Evolutionary conservation across 1,140 invertebrate genomes (phyloP).

Genomic region (Drosophila seguyi): DNA sequence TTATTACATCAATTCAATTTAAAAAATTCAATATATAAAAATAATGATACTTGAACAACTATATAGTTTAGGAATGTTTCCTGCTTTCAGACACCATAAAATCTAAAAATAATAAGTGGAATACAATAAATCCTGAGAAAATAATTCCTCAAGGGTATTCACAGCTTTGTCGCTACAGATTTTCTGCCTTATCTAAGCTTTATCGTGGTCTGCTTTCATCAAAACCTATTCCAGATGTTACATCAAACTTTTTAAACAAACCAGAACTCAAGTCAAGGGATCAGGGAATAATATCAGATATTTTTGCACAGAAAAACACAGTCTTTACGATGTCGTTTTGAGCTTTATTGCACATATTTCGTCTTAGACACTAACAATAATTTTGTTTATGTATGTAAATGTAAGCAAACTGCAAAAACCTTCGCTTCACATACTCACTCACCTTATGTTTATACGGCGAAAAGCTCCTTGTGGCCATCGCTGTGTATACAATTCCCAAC

Average conservation of each 20-base stretch:
- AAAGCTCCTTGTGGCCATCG: conserved; percentile 20
- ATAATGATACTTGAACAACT: neutral
- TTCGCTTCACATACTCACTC: conserved; percentile 2
- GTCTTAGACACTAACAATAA: conserved; percentile 71
- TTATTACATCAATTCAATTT: neutral
- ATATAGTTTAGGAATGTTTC: neutral
- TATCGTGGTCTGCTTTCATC: neutral
- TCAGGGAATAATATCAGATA: neutral
- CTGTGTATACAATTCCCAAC: conserved; percentile 53
- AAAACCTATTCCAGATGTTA: neutral
- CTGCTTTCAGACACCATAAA: neutral
- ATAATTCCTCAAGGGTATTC: neutral
- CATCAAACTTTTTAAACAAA: too few relatives aligned
- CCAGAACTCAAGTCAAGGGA: neutral
- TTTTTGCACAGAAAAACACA: neutral
- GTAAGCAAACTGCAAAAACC: conserved; percentile 31
- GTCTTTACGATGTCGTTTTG: conserved; percentile 17
- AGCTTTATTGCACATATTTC: conserved; percentile 72
- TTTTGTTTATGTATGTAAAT: conserved; percentile 31
- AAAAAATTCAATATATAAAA: neutral
- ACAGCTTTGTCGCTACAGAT: neutral
- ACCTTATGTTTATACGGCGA: conserved; percentile 5
- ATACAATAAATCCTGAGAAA: neutral
- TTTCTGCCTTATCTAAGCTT: neutral
- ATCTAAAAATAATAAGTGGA: neutral